These are phyloP conservation scores for Dendrocopos noguchii DNA, from an alignment of 2,113 vertebrate species.

Conservation along the genomic window DNA sequence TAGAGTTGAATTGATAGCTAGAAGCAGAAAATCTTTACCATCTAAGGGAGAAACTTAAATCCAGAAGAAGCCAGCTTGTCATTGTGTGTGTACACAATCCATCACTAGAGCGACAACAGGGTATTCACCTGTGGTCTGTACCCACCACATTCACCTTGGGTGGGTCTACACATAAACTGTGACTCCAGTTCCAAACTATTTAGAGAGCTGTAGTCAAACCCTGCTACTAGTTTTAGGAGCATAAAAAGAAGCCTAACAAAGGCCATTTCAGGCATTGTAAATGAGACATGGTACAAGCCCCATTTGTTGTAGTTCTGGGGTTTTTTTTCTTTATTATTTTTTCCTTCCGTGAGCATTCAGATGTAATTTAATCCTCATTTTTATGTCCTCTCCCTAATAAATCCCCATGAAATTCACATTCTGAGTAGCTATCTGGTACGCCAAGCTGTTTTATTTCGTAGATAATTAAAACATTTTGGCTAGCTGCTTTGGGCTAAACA, in stretches of 20 bases:
- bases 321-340: neutral
- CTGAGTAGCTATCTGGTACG: neutral
- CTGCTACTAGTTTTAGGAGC: neutral
- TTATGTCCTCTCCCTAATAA: conserved; percentile 32
- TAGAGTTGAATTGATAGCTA: neutral
- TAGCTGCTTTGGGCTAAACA: neutral
- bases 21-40: neutral
- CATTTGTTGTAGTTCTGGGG: neutral
- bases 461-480: conserved; percentile 33
- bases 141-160: neutral
- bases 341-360: neutral
- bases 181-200: neutral
- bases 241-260: neutral
- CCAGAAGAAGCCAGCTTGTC: neutral
- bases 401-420: conserved; percentile 45
- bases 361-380: conserved; percentile 13
- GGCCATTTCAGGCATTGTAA: neutral
- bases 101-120: neutral
- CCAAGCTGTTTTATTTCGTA: conserved; percentile 48
- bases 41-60: neutral
- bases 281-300: neutral
- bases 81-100: no score
- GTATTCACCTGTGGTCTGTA: neutral
- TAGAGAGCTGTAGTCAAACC: neutral
- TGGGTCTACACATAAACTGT: neutral